phyloP scores from a whole-genome alignment of 2,113 vertebrate genomes.

The Mionectes macconnelli region DNA sequence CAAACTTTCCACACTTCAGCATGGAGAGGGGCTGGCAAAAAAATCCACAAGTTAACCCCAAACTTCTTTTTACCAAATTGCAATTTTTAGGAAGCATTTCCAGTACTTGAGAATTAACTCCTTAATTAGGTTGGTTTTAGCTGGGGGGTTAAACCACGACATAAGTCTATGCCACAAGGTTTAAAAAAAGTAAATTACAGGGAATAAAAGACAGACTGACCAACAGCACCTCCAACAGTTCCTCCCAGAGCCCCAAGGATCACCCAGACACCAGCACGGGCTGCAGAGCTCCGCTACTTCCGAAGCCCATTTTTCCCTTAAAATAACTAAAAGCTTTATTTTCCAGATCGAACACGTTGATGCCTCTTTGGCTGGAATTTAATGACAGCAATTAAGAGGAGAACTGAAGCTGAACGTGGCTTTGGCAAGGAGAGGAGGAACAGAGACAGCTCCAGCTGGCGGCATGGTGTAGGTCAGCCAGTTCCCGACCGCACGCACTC shows the following conservation, averaged over 20 bases:
- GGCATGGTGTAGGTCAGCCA: neutral
- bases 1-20: neutral
- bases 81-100: neutral
- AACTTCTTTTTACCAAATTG: neutral
- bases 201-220: neutral
- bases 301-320: neutral
- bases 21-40: neutral
- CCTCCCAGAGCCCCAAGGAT: neutral
- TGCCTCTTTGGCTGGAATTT: neutral
- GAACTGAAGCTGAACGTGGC: slow-evolving; percentile 3
- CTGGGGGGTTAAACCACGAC: neutral
- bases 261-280: neutral
- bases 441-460: slow-evolving; percentile 19
- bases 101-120: neutral
- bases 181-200: neutral
- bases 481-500: neutral
- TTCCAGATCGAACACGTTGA: neutral
- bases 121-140: neutral
- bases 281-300: neutral
- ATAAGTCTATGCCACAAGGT: neutral
- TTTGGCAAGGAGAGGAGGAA: slow-evolving; percentile 23
- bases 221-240: neutral
- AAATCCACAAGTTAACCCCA: fast-evolving
- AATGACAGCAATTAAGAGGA: neutral
- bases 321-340: neutral